Evolutionary conservation across 2,113 vertebrate species (phyloP).

Genomic region (Romanogobio albipinnatus): DNA sequence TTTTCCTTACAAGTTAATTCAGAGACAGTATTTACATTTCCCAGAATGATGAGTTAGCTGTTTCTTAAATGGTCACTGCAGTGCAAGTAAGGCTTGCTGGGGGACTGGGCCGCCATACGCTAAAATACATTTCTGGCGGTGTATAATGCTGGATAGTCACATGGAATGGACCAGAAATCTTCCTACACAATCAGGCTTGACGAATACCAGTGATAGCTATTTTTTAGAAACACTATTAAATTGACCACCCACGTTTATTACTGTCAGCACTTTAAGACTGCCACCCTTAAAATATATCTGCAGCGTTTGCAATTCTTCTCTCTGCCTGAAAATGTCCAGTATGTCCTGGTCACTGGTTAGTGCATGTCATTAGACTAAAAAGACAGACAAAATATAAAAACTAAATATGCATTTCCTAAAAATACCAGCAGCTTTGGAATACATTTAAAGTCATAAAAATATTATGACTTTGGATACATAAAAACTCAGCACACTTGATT

Average conservation of each 20-base stretch:
- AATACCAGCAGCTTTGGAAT: not conserved
- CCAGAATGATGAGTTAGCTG: conserved; percentile 80
- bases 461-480: too few relatives aligned
- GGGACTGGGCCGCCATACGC: conserved; percentile 11
- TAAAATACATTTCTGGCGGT: conserved; percentile 71
- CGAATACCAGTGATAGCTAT: not conserved
- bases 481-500: too few relatives aligned
- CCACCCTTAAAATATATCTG: conserved; percentile 57
- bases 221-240: conserved; percentile 13
- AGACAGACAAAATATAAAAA: too few relatives aligned
- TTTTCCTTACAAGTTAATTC: conserved; percentile 78
- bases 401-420: not conserved
- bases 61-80: conserved; percentile 77
- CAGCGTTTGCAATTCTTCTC: conserved; percentile 50
- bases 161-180: conserved; percentile 63
- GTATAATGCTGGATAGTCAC: conserved; percentile 58
- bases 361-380: not conserved
- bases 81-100: conserved; percentile 58
- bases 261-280: conserved; percentile 45
- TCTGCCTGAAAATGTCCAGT: conserved; percentile 18
- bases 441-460: not conserved
- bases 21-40: conserved; percentile 76
- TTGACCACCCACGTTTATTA: conserved; percentile 51
- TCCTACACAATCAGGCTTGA: not conserved
- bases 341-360: not conserved